Conservation (phyloP, 2,888 invertebrate species). For the Cheilosia soror region DNA sequence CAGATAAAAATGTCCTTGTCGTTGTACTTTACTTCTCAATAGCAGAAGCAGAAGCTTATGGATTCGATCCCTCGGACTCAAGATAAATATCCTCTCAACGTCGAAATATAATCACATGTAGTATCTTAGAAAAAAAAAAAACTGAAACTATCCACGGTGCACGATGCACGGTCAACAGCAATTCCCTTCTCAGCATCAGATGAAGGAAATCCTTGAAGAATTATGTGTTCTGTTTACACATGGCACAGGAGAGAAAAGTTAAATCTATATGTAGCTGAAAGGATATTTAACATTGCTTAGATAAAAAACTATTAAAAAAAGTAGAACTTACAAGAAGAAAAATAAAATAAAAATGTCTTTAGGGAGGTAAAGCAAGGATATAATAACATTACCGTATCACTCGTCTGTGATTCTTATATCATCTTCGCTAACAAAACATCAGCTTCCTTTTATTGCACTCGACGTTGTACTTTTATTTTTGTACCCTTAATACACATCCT, state of each 20-base stretch:
- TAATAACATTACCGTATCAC: slow-evolving; percentile 55
- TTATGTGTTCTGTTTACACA: slow-evolving; percentile 33
- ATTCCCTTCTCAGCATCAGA: slow-evolving; percentile 15
- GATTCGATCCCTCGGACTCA: slow-evolving; percentile 22
- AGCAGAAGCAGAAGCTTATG: slow-evolving; percentile 27
- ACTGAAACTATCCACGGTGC: slow-evolving; percentile 1
- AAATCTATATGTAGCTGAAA: slow-evolving; percentile 13
- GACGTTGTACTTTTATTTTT: slow-evolving; percentile 13
- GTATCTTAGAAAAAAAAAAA: background rate
- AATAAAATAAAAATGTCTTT: slow-evolving; percentile 52
- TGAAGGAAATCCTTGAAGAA: slow-evolving; percentile 46
- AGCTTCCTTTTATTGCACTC: slow-evolving; percentile 46
- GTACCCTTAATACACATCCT: slow-evolving; percentile 22
- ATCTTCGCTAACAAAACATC: slow-evolving; percentile 44
- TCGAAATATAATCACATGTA: slow-evolving; percentile 27
- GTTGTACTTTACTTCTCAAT: slow-evolving; percentile 36
- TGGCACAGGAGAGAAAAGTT: slow-evolving; percentile 25
- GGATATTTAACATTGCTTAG: slow-evolving; percentile 2
- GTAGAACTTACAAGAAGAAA: slow-evolving; percentile 16
- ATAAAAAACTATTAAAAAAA: slow-evolving; percentile 29
- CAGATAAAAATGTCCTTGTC: slow-evolving; percentile 20
- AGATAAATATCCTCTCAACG: slow-evolving; percentile 36
- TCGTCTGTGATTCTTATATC: slow-evolving; percentile 39
- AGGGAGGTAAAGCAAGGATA: slow-evolving; percentile 36
- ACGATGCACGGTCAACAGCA: slow-evolving; percentile 15